A percentile compares a stretch with the other conserved stretches of the same genome.
These are phyloP conservation scores for Lasioglossum leucozonium DNA, from an alignment of 2,888 invertebrate genomes.

Conservation along the genomic window DNA sequence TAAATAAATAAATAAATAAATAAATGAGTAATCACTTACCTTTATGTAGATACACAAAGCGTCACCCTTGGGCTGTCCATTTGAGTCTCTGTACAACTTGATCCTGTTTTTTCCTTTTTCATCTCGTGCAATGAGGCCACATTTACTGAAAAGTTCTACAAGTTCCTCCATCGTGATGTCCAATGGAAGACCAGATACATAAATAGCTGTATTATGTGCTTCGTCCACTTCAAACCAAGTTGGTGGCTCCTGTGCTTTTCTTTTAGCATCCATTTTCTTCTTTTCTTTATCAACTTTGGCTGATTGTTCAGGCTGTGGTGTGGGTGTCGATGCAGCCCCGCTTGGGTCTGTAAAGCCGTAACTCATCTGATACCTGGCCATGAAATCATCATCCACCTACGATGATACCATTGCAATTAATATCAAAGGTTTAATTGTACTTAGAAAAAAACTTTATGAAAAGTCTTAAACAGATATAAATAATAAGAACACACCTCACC, in stretches of 20 bases:
- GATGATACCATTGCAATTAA: constrained; percentile 22
- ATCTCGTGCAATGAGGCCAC: constrained; percentile 97
- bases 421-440: neutral
- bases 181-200: constrained; percentile 95
- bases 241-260: constrained; percentile 85
- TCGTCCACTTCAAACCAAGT: constrained; percentile 98
- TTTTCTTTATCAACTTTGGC: constrained; percentile 81
- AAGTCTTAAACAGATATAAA: neutral
- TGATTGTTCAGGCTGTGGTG: constrained; percentile 83
- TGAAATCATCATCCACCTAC: constrained; percentile 96
- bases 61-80: constrained; percentile 96
- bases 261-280: constrained; percentile 83
- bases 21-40: constrained; percentile 85
- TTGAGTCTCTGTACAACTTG: constrained; percentile 94
- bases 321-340: constrained; percentile 70
- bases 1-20: neutral
- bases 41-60: constrained; percentile 98
- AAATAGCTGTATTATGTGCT: constrained; percentile 96
- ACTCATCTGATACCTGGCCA: constrained; percentile 97
- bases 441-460: neutral
- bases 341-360: constrained; percentile 93
- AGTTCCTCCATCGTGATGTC: constrained; percentile 96
- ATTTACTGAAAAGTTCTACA: constrained; percentile 97
- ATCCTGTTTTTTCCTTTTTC: constrained; percentile 93
- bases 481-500: constrained; percentile 80